Base-by-base conservation (phyloP, 1,140 invertebrate species). In the Panagrolaimus sp. region DNA sequence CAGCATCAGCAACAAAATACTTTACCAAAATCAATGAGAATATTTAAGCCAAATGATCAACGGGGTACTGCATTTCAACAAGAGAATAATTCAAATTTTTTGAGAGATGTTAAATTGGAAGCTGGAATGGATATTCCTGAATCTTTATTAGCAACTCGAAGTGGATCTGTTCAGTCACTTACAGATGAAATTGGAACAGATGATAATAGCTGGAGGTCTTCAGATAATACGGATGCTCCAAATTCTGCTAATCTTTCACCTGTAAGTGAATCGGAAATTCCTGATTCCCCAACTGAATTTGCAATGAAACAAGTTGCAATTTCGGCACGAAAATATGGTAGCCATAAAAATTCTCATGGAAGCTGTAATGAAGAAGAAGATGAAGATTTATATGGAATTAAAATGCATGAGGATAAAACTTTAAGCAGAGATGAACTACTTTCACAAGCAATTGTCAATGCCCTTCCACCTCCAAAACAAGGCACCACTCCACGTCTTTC, bases 201-300 rank as follows among this genome's bases (percentile, higher is more conserved):
- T n/a, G n/a, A 68, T 20, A 57, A 9, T 1, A 25, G 20, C 13
- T 69, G 67, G 67, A 25, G 43, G 27, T 69, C 66, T 43, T 69
- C 42, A 5, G 45, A 69, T 20, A 69, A 65, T n/a, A 69, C 64
- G 0, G 45, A 69, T 69, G 14, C 57, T 13, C 67, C 63, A 9
- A 51, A 69, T 31, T 66, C 61, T n/a, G 38, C 67, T 5, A 25
- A 67, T 45, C 25, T 63, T 14, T 67, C 46, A 5, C 23, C 31
- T 7, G 66, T 61, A 13, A 43, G 48, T n/a, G 27, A 23, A 14
- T 16, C 20, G 8, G 66, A 61, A 27, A 53, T 42, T 45, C 45
- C 67, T 5, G 27, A 69, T 66, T 69, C 63, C 5, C 64, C 57
- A 11, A 69, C 16, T 9, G 63, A 69, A 46, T 69, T 48, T 25